These are phyloP conservation scores for Drosophila trapezifrons DNA, from an alignment of 1,140 invertebrate species.

Conservation along the genomic window DNA sequence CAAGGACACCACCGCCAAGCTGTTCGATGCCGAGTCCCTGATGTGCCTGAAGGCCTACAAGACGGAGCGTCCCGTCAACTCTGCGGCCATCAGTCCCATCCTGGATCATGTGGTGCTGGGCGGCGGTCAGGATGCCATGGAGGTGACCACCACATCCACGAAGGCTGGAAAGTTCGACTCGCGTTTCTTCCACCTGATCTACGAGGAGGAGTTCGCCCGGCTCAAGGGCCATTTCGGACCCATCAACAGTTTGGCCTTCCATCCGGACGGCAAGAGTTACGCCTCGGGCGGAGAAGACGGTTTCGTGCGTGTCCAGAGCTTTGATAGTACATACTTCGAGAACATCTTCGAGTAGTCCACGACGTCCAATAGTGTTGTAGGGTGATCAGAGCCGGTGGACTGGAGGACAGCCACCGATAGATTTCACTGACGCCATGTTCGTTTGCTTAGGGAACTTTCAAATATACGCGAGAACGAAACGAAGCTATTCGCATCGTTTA, in stretches of 20 bases:
- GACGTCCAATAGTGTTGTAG: slow-evolving; percentile 46
- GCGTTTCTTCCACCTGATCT: slow-evolving; percentile 98
- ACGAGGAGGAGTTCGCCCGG: slow-evolving; percentile 99
- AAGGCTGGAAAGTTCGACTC: slow-evolving; percentile 99
- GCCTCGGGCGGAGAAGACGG: slow-evolving; percentile 99
- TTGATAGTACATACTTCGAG: slow-evolving; percentile 98
- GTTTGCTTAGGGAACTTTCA: slow-evolving; percentile 72
- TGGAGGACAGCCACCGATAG: slow-evolving; percentile 8
- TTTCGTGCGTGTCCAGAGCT: slow-evolving; percentile 97
- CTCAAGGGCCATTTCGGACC: slow-evolving; percentile 99
- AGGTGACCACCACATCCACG: slow-evolving; percentile 98
- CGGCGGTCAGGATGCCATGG: slow-evolving; percentile 99
- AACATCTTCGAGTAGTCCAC: slow-evolving; percentile 96
- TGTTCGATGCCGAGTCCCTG: slow-evolving; percentile 95
- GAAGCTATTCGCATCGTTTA: slow-evolving; percentile 63
- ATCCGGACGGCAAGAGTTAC: slow-evolving; percentile 98
- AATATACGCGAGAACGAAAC: slow-evolving; percentile 81
- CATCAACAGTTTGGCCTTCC: slow-evolving; percentile 99
- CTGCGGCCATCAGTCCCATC: slow-evolving; percentile 97
- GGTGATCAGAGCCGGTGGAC: slow-evolving; percentile 18
- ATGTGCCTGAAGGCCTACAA: slow-evolving; percentile 96
- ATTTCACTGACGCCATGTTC: slow-evolving; percentile 61
- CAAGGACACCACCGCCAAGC: slow-evolving; percentile 96
- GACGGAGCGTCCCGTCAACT: slow-evolving; percentile 98
- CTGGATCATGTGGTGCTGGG: slow-evolving; percentile 97